Conservation (phyloP, 1,140 invertebrate species). For the Hyposmocoma kahamanoa region DNA sequence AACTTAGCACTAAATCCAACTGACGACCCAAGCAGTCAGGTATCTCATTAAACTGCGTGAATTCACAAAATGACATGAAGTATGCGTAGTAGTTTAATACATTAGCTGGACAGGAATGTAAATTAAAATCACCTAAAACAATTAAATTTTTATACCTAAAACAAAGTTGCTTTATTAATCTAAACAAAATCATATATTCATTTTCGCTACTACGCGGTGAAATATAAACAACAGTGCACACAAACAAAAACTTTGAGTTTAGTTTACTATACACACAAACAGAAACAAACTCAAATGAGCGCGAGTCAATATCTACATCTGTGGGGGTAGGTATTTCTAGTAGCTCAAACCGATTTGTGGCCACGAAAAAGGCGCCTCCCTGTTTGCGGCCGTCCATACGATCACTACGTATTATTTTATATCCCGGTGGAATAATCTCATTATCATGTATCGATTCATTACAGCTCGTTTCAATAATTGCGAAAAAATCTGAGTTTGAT, state of each 20-base stretch:
- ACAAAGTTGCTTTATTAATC: background rate
- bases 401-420: background rate
- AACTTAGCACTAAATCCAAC: background rate
- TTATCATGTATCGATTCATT: background rate
- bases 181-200: background rate
- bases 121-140: conserved; percentile 3
- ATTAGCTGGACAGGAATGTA: background rate
- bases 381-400: too few relatives aligned
- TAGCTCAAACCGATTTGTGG: background rate
- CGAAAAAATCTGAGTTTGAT: conserved; percentile 1
- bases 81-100: background rate
- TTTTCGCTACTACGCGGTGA: background rate
- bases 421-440: background rate
- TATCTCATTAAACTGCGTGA: background rate
- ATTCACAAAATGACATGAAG: background rate
- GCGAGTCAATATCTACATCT: background rate
- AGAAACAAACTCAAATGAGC: background rate
- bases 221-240: background rate
- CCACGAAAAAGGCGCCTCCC: too few relatives aligned
- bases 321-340: background rate
- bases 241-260: background rate
- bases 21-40: background rate
- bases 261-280: background rate
- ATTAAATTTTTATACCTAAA: background rate
- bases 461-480: conserved; percentile 1